These are phyloP conservation scores for Tipula vernalis DNA, from an alignment of 2,888 invertebrate species.

Conservation along the genomic window DNA sequence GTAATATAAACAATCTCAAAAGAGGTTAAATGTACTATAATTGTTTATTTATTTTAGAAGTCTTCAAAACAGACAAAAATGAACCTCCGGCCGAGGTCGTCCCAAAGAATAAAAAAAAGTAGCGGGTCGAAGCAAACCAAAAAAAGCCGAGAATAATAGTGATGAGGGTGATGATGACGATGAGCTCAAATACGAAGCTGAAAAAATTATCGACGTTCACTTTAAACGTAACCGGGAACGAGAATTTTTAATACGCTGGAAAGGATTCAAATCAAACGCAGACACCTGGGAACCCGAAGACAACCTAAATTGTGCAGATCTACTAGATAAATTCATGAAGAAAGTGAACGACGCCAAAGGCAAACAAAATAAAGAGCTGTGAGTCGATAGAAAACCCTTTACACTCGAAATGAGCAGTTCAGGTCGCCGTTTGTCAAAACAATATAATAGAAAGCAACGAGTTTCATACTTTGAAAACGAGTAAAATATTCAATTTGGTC, in stretches of 20 bases:
- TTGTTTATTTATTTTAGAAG: constrained; percentile 13
- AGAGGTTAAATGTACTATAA: neutral
- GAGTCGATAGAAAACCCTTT: neutral
- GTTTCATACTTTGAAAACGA: neutral
- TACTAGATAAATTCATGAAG: constrained; percentile 60
- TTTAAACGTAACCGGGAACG: constrained; percentile 54
- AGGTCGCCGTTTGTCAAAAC: neutral
- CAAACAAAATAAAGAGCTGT: constrained; percentile 14
- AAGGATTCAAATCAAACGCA: constrained; percentile 57
- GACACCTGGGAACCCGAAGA: constrained; percentile 78
- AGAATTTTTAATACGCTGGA: constrained; percentile 73
- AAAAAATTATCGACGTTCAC: constrained; percentile 61
- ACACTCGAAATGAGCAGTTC: neutral
- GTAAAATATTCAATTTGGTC: neutral
- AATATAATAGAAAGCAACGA: neutral
- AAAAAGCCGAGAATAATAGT: neutral
- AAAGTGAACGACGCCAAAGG: constrained; percentile 35
- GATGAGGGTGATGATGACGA: constrained; percentile 40
- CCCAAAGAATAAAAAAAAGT: neutral
- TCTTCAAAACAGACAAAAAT: constrained; percentile 17
- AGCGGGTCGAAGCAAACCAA: neutral
- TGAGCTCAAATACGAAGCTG: constrained; percentile 41
- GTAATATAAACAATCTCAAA: neutral
- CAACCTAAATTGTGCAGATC: constrained; percentile 59
- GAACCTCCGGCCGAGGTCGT: constrained; percentile 30